Evolutionary conservation across 2,888 invertebrate genomes (phyloP).

Genomic region (Melanargia galathea): DNA sequence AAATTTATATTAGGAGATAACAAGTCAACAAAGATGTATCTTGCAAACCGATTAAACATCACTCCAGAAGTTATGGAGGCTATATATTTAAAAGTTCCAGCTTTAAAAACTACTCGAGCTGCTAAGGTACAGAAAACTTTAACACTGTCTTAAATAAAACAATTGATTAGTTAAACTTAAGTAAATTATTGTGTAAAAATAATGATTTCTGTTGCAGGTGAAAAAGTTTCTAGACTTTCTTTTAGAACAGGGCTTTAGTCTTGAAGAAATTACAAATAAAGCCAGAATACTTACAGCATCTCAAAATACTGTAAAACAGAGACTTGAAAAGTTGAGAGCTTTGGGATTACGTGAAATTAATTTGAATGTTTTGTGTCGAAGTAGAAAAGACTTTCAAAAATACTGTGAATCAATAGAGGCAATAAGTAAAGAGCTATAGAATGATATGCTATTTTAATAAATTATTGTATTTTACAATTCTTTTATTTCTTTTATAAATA

Average conservation of each 20-base stretch:
- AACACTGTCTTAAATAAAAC: background rate
- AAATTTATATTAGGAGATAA: slow-evolving; percentile 77
- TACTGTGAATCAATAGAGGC: slow-evolving; percentile 61
- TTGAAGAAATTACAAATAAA: slow-evolving; percentile 77
- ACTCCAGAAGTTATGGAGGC: slow-evolving; percentile 68
- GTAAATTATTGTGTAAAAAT: background rate
- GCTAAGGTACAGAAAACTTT: slow-evolving; percentile 68
- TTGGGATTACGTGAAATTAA: slow-evolving; percentile 73
- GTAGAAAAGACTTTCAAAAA: slow-evolving; percentile 79
- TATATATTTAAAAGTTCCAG: slow-evolving; percentile 78
- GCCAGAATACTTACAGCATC: slow-evolving; percentile 82
- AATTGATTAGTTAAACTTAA: background rate
- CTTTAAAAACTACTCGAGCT: slow-evolving; percentile 77
- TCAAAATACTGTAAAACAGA: slow-evolving; percentile 77
- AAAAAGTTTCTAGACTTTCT: slow-evolving; percentile 83
- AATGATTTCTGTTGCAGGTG: slow-evolving; percentile 61
- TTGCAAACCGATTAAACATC: slow-evolving; percentile 78
- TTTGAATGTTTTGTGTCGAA: slow-evolving; percentile 81
- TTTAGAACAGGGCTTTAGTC: slow-evolving; percentile 75
- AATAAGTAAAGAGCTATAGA: slow-evolving; percentile 12
- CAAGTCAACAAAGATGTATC: slow-evolving; percentile 75
- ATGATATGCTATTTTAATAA: background rate
- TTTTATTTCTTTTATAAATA: background rate
- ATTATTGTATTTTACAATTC: background rate
- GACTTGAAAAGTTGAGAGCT: slow-evolving; percentile 74